Percentiles rank a stretch among this genome's conserved stretches.
Conservation (phyloP, 2,888 invertebrate genomes). For the Drosophila nr. medialis region DNA sequence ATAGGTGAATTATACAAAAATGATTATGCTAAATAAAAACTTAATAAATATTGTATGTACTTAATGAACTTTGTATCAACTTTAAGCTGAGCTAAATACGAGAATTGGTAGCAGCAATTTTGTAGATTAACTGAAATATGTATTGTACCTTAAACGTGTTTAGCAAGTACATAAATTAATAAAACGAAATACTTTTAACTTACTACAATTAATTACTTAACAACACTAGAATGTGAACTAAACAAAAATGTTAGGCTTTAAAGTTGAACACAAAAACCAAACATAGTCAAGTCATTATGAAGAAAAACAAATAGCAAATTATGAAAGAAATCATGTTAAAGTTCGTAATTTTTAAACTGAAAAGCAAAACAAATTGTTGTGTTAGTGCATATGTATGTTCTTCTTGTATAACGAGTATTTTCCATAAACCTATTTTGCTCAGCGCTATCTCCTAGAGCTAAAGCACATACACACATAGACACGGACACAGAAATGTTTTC, state of each 20-base stretch:
- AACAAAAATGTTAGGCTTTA: constrained; percentile 73
- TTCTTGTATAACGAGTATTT: constrained; percentile 53
- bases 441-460: constrained; percentile 72
- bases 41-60: constrained; percentile 64
- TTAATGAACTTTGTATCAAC: constrained; percentile 78
- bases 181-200: constrained; percentile 73
- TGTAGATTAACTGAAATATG: constrained; percentile 78
- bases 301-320: constrained; percentile 10
- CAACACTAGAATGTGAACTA: constrained; percentile 67
- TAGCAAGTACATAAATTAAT: constrained; percentile 66
- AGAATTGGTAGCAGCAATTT: constrained; percentile 75
- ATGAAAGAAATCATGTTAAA: constrained; percentile 55
- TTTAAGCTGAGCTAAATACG: constrained; percentile 77
- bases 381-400: constrained; percentile 53
- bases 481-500: constrained; percentile 22
- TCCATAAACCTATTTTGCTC: constrained; percentile 70
- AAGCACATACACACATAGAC: constrained; percentile 16
- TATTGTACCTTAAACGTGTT: constrained; percentile 79
- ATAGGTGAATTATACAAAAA: constrained; percentile 83
- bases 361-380: constrained; percentile 53
- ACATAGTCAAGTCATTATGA: constrained; percentile 57
- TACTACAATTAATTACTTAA: constrained; percentile 40
- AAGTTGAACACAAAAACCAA: constrained; percentile 58
- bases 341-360: constrained; percentile 63
- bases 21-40: constrained; percentile 53